Conservation (phyloP, 2,113 vertebrate genomes). For the Mormyrus iriodes region DNA sequence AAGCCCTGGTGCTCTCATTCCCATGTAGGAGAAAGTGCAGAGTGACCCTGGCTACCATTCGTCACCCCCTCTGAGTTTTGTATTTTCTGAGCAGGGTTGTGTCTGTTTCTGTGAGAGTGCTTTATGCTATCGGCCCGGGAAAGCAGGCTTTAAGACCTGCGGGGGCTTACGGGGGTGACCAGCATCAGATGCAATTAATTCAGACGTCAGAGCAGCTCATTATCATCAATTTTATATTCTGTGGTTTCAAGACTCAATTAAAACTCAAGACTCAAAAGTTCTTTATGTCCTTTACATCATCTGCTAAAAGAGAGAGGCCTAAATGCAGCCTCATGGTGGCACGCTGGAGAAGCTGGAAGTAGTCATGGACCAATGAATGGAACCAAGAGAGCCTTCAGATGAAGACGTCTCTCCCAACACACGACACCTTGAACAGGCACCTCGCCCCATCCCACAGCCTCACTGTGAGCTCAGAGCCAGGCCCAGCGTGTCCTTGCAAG, state of each 20-base stretch:
- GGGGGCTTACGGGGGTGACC: neutral
- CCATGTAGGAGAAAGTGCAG: neutral
- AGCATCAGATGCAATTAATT: neutral
- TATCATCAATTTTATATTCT: neutral
- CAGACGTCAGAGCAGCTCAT: neutral
- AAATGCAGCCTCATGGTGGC: neutral
- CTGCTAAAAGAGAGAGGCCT: neutral
- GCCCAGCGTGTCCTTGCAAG: neutral
- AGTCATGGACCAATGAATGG: neutral
- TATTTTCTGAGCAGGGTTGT: neutral
- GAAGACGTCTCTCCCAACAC: neutral
- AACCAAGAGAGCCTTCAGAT: neutral
- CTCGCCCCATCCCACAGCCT: neutral
- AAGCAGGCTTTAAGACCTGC: neutral
- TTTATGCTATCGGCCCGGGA: neutral
- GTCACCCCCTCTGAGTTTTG: too few species aligned
- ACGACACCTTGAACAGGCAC: neutral
- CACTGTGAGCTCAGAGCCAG: conserved; percentile 12
- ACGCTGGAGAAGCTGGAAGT: neutral
- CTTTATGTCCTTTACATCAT: neutral
- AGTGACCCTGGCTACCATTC: neutral
- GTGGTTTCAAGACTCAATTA: neutral
- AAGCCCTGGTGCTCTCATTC: neutral
- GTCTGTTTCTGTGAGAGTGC: neutral
- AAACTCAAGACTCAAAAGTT: neutral